Evolutionary conservation across 2,113 vertebrate species (phyloP).

Genomic region (Edolisoma coerulescens): DNA sequence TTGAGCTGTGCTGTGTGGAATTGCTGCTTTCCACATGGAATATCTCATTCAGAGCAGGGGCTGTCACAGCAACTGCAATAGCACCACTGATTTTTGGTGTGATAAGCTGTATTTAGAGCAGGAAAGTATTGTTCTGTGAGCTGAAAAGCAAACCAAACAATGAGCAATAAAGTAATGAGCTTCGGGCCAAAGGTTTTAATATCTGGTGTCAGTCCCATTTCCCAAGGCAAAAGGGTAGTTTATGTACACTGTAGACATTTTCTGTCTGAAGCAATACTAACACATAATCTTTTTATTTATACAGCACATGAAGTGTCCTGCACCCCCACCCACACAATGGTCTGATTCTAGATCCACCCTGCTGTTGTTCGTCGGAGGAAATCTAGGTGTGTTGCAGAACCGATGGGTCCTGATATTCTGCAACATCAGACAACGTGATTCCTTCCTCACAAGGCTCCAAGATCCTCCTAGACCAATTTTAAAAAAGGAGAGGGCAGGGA

Average conservation of each 20-base stretch:
- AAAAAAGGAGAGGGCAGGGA: not conserved
- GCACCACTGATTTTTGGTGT: not conserved
- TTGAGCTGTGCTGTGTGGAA: not conserved
- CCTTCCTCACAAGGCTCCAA: not conserved
- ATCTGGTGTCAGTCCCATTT: not conserved
- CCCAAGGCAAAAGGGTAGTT: not conserved
- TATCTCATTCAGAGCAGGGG: not conserved
- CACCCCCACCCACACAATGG: not conserved
- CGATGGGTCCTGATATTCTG: not conserved
- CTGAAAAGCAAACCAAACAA: not conserved
- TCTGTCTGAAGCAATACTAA: not conserved
- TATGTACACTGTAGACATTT: not conserved
- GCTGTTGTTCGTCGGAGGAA: not conserved
- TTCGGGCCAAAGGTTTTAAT: not conserved
- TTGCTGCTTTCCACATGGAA: not conserved
- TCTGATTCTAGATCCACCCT: not conserved
- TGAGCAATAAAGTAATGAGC: rapidly evolving
- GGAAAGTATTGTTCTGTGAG: not conserved
- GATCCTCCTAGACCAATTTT: not conserved
- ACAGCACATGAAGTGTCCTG: not conserved
- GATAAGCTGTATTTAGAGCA: not conserved
- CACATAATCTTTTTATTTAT: not conserved
- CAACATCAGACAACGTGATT: not conserved
- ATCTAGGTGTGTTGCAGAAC: not conserved
- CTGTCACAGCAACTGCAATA: not conserved